Percentiles rank a stretch among this genome's conserved stretches.
Evolutionary conservation across 2,888 invertebrate species (phyloP).

Genomic region (Hirtodrosophila histrioides): DNA sequence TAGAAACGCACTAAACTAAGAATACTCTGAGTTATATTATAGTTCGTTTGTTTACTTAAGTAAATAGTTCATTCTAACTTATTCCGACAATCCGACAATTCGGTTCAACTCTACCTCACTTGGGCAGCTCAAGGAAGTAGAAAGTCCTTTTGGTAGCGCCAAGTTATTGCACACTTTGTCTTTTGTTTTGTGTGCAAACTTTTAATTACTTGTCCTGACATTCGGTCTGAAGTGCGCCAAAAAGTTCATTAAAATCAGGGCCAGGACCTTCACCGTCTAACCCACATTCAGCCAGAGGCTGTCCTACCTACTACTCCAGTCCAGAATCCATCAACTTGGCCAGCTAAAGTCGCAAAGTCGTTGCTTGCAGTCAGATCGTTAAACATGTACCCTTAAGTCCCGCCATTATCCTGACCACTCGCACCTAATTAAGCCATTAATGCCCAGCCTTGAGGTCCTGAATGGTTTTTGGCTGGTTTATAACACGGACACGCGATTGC

Average conservation of each 20-base stretch:
- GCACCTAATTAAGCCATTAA: conserved; percentile 22
- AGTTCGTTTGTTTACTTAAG: too few species aligned
- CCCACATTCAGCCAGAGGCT: neutral
- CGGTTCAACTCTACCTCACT: too few species aligned
- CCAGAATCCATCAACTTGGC: neutral
- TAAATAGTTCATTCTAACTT: too few species aligned
- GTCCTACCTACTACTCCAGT: neutral
- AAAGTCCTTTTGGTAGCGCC: too few species aligned
- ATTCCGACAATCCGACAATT: too few species aligned
- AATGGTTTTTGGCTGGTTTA: neutral
- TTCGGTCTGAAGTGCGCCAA: conserved; percentile 5
- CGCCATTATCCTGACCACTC: conserved; percentile 3
- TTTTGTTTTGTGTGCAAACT: conserved; percentile 9
- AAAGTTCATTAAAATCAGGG: conserved; percentile 15
- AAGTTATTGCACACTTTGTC: conserved; percentile 1
- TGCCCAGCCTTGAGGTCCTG: conserved; percentile 5
- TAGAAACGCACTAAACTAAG: too few species aligned
- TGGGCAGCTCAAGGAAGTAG: neutral
- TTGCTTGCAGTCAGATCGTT: conserved; percentile 2
- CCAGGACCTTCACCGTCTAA: neutral
- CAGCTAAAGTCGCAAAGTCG: too few species aligned
- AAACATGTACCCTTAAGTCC: neutral
- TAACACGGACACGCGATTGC: neutral
- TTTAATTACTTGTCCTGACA: conserved; percentile 23
- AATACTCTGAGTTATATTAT: too few species aligned